phyloP scores from a whole-genome alignment of 2,797 vertebrate species.

The Argya squamiceps region DNA sequence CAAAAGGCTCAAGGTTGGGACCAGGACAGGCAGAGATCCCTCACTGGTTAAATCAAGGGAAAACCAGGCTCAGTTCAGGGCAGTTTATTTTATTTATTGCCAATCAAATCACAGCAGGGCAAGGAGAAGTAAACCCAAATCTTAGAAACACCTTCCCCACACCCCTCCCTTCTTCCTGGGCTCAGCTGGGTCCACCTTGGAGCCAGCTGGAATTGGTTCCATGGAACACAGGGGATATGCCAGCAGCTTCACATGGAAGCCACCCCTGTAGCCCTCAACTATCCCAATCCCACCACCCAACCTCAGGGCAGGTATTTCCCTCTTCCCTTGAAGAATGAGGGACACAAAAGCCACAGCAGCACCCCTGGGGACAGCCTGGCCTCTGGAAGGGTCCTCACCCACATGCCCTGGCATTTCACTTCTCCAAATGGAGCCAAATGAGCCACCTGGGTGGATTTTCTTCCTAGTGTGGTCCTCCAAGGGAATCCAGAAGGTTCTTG shows the following conservation, averaged over 20 bases:
- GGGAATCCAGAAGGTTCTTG: not conserved
- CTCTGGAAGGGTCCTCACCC: not conserved
- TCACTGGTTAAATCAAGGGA: not conserved
- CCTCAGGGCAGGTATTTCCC: not conserved
- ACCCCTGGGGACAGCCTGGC: not conserved
- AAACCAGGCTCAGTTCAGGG: not conserved
- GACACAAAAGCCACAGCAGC: not conserved
- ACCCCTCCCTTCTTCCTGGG: not conserved
- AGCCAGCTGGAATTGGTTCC: not conserved
- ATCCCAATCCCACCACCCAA: not conserved
- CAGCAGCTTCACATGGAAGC: not conserved
- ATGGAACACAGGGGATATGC: not conserved
- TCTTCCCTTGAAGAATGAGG: not conserved
- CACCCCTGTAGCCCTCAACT: not conserved
- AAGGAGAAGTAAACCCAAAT: not conserved
- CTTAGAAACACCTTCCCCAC: not conserved
- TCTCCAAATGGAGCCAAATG: not conserved
- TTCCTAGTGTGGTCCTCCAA: not conserved
- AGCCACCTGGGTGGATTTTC: not conserved
- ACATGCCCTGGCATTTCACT: not conserved
- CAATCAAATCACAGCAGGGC: not conserved
- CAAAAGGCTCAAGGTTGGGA: not conserved
- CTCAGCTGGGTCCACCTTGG: not conserved
- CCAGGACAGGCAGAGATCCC: not conserved
- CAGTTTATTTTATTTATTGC: not conserved